phyloP scores from a whole-genome alignment of 2,113 vertebrate genomes.

The Neomonachus schauinslandi region DNA sequence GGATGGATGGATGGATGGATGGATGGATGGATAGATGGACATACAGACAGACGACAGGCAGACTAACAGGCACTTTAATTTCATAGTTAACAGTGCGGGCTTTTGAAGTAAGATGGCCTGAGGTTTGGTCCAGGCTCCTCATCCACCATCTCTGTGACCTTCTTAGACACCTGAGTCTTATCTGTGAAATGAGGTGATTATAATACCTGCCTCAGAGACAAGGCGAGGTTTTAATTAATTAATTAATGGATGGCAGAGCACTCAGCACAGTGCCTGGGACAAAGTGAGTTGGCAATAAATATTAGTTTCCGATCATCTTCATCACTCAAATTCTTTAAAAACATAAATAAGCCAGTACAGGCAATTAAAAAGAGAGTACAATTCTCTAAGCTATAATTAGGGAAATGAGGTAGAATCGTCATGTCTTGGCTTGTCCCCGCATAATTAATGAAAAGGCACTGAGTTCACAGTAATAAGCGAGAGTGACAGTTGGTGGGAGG shows the following conservation, averaged over 20 bases:
- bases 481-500: not conserved
- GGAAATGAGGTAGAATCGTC: not conserved
- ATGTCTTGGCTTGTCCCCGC: not conserved
- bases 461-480: not conserved
- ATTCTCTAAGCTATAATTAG: slow-evolving; percentile 8
- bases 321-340: not conserved
- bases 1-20: not conserved
- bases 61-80: not conserved
- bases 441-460: not conserved
- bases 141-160: not conserved
- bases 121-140: not conserved
- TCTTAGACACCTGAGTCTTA: not conserved
- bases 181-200: not conserved
- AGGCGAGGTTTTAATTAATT: not conserved
- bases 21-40: not conserved
- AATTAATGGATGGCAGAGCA: accelerated
- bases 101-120: not conserved
- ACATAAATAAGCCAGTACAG: not conserved
- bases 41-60: not conserved
- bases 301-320: not conserved
- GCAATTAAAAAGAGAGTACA: not conserved
- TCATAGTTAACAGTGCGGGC: not conserved
- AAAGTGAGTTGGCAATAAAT: not conserved
- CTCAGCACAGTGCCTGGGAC: not conserved
- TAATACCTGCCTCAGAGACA: not conserved